These are phyloP conservation scores for Spisula subtruncata DNA, from an alignment of 2,888 invertebrate genomes.

Conservation along the genomic window DNA sequence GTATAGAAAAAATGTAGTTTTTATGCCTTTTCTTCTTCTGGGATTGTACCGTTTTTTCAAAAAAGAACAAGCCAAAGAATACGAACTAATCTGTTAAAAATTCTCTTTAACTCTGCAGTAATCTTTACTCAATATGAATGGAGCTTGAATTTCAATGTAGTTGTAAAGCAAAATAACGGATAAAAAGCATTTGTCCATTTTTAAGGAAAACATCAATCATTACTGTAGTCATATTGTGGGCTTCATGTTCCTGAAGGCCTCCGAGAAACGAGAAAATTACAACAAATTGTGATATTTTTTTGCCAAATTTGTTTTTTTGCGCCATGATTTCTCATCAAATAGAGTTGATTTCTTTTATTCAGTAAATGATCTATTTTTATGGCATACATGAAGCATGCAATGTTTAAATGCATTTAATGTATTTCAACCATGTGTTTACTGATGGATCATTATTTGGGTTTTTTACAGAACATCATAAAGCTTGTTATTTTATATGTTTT, in stretches of 20 bases:
- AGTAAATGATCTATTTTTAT: conserved; percentile 3
- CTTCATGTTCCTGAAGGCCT: neutral
- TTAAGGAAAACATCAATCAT: conserved; percentile 11
- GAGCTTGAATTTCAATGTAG: conserved; percentile 8
- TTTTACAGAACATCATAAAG: too few species aligned
- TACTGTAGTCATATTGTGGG: conserved; percentile 3
- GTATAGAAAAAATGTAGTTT: neutral
- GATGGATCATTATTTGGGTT: too few species aligned
- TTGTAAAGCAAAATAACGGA: neutral
- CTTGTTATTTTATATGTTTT: too few species aligned
- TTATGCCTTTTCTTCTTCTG: too few species aligned
- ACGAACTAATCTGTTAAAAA: too few species aligned
- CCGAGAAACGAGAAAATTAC: conserved; percentile 1
- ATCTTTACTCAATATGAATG: neutral
- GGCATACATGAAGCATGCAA: neutral
- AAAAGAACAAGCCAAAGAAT: too few species aligned
- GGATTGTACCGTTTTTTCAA: neutral
- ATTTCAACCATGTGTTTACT: conserved; percentile 6
- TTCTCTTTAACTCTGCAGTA: neutral
- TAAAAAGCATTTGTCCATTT: neutral
- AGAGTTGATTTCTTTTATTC: conserved; percentile 16
- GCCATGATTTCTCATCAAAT: conserved; percentile 21
- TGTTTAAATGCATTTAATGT: neutral
- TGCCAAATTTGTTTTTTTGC: neutral
- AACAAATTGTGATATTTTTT: neutral